Percentiles rank a stretch among this genome's conserved stretches.
Evolutionary conservation across 1,140 invertebrate species (phyloP).

Genomic region (Octopus bimaculoides): DNA sequence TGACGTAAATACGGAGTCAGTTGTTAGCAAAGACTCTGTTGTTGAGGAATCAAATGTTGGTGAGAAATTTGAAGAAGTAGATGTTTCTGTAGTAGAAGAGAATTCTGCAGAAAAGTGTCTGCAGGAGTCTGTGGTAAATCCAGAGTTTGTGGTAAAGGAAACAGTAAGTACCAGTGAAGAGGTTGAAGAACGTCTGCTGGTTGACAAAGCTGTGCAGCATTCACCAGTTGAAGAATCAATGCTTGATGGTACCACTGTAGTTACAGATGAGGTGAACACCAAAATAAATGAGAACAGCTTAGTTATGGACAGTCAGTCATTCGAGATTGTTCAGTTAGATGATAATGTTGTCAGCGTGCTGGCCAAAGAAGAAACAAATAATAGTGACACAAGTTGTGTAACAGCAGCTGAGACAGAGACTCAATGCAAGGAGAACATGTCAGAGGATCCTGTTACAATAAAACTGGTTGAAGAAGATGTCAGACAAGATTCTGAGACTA

Average conservation of each 20-base stretch:
- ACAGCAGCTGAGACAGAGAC: no score
- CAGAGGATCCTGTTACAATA: no score
- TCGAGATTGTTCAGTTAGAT: no score
- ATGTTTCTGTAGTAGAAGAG: not conserved
- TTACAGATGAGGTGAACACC: slow-evolving; percentile 32
- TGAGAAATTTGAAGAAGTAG: slow-evolving; percentile 8
- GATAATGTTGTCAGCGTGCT: no score
- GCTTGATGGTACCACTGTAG: slow-evolving; percentile 4
- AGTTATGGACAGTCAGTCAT: not conserved
- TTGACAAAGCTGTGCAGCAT: no score
- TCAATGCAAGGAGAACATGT: no score
- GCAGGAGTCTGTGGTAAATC: not conserved
- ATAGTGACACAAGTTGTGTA: no score
- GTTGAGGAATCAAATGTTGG: not conserved
- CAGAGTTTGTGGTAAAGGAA: slow-evolving; percentile 6
- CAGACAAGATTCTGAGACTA: no score
- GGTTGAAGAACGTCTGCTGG: no score
- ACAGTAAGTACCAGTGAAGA: not conserved
- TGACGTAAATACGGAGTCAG: not conserved
- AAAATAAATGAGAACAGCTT: slow-evolving; percentile 30
- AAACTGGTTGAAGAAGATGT: no score
- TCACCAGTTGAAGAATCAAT: not conserved
- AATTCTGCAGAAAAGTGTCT: slow-evolving; percentile 11
- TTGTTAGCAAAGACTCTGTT: not conserved
- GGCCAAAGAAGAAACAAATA: no score